Evolutionary conservation across 1,140 invertebrate species (phyloP), one percentile per base, ranked within the genome.

Genomic region (Cotesia vestalis): DNA sequence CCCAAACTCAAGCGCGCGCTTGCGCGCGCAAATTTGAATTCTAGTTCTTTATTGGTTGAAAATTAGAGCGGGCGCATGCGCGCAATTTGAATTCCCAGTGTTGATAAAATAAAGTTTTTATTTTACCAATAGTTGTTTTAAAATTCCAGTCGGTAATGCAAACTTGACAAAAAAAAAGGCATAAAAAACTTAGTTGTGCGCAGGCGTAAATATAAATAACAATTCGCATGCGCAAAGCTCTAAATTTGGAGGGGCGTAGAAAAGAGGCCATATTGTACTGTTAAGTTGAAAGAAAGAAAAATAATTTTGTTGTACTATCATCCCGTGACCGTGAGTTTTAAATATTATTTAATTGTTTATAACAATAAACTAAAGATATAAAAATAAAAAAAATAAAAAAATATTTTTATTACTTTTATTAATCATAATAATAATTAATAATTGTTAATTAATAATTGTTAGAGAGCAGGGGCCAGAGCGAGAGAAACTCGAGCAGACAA

Each of bases 181-280:
- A 14, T 4, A 55, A 55, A 5, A 55, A 55, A 12, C 11, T 12
- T 55, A 55, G 4, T 2, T 3, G 35, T 20, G 57, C 59, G 57
- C 60, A 53, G 5, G 68, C 59, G 59, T 20, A 27, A 12, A n/a
- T 34, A 14, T 14, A 62, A 27, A 34, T 11, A 62, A 46, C 51
- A 67, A 12, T 55, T 27, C 66, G 66, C 66, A 67, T 67, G 66
- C 51, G 17, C 27, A 11, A 27, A n/a, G 20, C 20, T 14, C 46
- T 20, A 20, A 38, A 53, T 66, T 73, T 81, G 79, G 81, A 81
- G 81, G 80, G 80, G 81, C 79, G 81, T 83, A 81, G 84, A 86
- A 87, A 87, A 82, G 85, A 86, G 85, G 85, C 85, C 85, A 87
- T 87, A 86, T 87, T 87, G 85, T 87, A 87, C 85, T 86, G 85